Evolutionary conservation across 2,888 invertebrate species (phyloP).

Genomic region (Polymixis lichenea): DNA sequence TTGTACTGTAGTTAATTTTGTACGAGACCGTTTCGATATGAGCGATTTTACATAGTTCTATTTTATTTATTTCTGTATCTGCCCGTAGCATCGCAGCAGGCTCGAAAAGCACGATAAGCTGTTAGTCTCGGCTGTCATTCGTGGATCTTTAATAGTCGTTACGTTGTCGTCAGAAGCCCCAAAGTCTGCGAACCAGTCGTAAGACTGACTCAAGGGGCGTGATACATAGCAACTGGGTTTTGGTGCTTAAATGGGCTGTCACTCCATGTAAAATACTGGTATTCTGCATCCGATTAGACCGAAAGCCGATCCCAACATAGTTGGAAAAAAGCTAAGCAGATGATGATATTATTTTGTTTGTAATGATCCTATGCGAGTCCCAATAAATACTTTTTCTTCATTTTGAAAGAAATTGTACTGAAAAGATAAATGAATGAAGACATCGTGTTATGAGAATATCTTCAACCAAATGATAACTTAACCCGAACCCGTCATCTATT

Average conservation of each 20-base stretch:
- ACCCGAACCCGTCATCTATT: constrained; percentile 34
- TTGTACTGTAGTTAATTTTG: background rate
- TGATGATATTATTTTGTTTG: background rate
- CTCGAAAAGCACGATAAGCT: too few relatives aligned
- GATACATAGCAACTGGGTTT: too few relatives aligned
- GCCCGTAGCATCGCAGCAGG: background rate
- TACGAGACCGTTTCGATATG: background rate
- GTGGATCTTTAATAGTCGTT: too few relatives aligned
- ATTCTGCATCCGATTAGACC: too few relatives aligned
- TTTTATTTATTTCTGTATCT: background rate
- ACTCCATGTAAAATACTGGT: too few relatives aligned
- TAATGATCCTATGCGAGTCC: background rate
- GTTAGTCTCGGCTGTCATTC: too few relatives aligned
- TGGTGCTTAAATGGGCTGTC: too few relatives aligned
- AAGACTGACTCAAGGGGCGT: too few relatives aligned
- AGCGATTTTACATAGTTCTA: background rate
- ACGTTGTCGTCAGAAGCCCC: too few relatives aligned
- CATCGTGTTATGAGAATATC: constrained; percentile 19
- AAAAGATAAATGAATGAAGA: constrained; percentile 27
- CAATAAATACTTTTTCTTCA: background rate
- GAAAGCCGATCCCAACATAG: too few relatives aligned
- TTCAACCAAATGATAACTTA: constrained; percentile 22
- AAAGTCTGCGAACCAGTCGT: too few relatives aligned
- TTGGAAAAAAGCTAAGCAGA: too few relatives aligned
- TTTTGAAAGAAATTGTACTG: background rate